Conservation (phyloP, 2,797 vertebrate species). For the Toxotes lorentzi region DNA sequence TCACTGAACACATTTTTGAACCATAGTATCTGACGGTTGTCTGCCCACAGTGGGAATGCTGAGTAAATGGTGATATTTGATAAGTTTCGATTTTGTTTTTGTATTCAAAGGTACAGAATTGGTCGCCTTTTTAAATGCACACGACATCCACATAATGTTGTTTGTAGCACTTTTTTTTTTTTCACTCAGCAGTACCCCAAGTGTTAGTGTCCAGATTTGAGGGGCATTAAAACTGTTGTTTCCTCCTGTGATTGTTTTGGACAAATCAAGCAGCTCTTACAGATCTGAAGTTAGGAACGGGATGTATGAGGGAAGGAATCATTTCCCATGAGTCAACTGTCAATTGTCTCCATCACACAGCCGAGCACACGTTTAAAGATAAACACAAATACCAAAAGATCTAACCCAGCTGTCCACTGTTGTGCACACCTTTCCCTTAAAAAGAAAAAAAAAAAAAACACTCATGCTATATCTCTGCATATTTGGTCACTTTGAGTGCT, state of each 20-base stretch:
- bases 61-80: constrained; percentile 75
- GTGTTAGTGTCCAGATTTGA: constrained; percentile 76
- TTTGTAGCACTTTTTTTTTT: constrained; percentile 49
- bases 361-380: constrained; percentile 46
- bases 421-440: constrained; percentile 52
- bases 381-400: constrained; percentile 74
- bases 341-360: constrained; percentile 57
- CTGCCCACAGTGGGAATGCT: constrained; percentile 70
- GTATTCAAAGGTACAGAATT: constrained; percentile 76
- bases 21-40: constrained; percentile 65
- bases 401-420: constrained; percentile 58
- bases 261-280: constrained; percentile 77
- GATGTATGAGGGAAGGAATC: constrained; percentile 66
- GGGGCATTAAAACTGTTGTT: constrained; percentile 82
- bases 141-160: constrained; percentile 66
- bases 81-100: constrained; percentile 58
- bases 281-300: constrained; percentile 63
- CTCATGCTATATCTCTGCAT: constrained; percentile 55
- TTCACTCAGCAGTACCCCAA: constrained; percentile 59
- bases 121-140: constrained; percentile 68
- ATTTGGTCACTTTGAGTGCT: constrained; percentile 67
- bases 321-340: constrained; percentile 66
- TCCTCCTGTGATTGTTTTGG: constrained; percentile 83
- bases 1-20: constrained; percentile 74
- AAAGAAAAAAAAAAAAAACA: constrained; percentile 27